Conservation (phyloP, 1,140 invertebrate species). For the Potamilus streckersoni region DNA sequence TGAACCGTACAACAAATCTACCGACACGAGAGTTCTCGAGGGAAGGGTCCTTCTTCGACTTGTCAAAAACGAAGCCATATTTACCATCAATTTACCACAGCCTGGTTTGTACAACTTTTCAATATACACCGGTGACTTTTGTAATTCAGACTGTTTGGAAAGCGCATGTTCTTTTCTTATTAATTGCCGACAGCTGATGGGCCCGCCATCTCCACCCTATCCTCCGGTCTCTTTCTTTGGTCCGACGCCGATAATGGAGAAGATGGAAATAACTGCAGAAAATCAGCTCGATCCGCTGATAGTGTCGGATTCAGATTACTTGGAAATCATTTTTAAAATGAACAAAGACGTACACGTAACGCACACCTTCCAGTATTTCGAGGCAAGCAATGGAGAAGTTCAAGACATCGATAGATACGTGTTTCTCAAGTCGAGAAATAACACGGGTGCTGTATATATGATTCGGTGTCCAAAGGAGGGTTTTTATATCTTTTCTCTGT, state of each 20-base stretch:
- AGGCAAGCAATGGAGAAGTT: constrained; percentile 54
- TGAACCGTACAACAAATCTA: constrained; percentile 53
- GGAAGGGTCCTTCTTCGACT: constrained; percentile 57
- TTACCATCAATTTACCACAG: constrained; percentile 57
- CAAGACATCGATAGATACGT: constrained; percentile 64
- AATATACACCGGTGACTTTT: constrained; percentile 60
- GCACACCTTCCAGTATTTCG: constrained; percentile 63
- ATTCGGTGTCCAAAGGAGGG: constrained; percentile 63
- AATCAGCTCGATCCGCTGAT: constrained; percentile 58
- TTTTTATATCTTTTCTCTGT: constrained; percentile 65
- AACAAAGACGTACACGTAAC: constrained; percentile 56
- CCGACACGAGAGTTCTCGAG: constrained; percentile 46
- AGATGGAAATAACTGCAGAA: constrained; percentile 50
- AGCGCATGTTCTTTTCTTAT: constrained; percentile 63
- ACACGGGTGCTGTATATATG: constrained; percentile 56
- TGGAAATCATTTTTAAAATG: constrained; percentile 59
- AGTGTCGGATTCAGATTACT: constrained; percentile 53
- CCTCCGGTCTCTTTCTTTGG: constrained; percentile 63
- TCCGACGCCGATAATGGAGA: constrained; percentile 59
- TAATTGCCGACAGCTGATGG: constrained; percentile 49
- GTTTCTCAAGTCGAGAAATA: constrained; percentile 55
- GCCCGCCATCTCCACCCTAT: constrained; percentile 50
- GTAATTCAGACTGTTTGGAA: constrained; percentile 63
- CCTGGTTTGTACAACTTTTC: constrained; percentile 63
- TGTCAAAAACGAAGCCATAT: constrained; percentile 62